Evolutionary conservation across 2,888 invertebrate genomes (phyloP).

Genomic region (Desoria tigrina): DNA sequence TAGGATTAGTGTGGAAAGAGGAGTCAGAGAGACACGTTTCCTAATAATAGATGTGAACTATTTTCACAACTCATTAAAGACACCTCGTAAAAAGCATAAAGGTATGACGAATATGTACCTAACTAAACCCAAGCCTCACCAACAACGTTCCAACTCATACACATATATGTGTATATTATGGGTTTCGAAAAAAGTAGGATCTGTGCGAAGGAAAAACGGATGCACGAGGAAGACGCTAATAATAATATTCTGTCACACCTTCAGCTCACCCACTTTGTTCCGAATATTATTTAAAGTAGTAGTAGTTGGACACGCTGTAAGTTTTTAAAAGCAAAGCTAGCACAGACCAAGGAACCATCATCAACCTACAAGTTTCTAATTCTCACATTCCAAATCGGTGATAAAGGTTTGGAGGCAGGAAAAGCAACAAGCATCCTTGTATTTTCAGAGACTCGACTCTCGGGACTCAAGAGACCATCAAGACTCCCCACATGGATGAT

Average conservation of each 20-base stretch:
- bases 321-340: no score
- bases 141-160: slow-evolving; percentile 4
- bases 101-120: slow-evolving; percentile 6
- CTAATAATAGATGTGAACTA: slow-evolving; percentile 45
- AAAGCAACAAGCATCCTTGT: no score
- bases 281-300: no score
- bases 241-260: slow-evolving; percentile 23
- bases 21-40: slow-evolving; percentile 24
- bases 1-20: slow-evolving; percentile 19
- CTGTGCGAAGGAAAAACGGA: background rate
- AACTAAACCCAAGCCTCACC: background rate
- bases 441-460: no score
- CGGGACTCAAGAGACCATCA: no score
- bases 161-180: background rate
- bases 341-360: no score
- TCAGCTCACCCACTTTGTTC: slow-evolving; percentile 3
- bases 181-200: background rate
- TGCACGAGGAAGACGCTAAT: slow-evolving; percentile 8
- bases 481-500: no score
- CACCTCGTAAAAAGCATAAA: slow-evolving; percentile 18
- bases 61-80: slow-evolving; percentile 47
- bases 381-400: no score
- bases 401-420: no score
- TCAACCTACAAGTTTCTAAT: no score
- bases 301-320: no score